Evolutionary conservation across 2,113 vertebrate genomes (phyloP), one percentile per base, ranked within the genome.

Genomic region (Crotalus helleri): DNA sequence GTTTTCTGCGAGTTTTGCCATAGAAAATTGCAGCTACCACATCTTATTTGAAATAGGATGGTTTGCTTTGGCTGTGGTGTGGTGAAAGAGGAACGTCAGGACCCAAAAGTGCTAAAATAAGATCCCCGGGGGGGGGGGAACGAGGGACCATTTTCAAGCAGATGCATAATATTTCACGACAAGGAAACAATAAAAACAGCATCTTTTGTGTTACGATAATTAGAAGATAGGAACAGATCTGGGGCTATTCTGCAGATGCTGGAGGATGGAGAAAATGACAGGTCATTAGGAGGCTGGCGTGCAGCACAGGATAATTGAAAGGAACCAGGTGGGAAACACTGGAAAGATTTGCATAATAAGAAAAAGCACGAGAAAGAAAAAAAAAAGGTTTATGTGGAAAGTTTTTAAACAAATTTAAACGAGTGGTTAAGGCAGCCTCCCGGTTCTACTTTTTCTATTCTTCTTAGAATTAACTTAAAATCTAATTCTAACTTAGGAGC

Each of bases 41-140:
- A 64, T 93, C 57, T 90, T 93, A 81, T 89, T 92, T 92, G 90
- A 64, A 90, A 59, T 53, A 61, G 29, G 57, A 90, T 44, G 24
- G 88, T 49, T 64, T 90, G 9, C 57, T 44, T 13, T 86, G 74
- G n/a, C 19, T 46, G 23, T 11, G 26, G 29, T 54, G 44, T 81
- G 55, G 46, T 61, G 21, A 55, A 53, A 39, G 39, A 39, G 39
- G 39, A 8, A 26, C 46, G 61, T 21, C 15, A 57, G 85, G 11
- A 51, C 21, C 17, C 11, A 24, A n/a, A 90, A 51, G 3, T 69
- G n/a, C 69, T 23, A 89, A 92, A 23, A n/a, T 81, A 4, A 23
- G 57, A 81, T 39, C n/a, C 5, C 5, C 5, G 51, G 51, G 1
- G 61, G 26, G 1, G 11, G 21, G 5, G 19, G 39, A 39, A 39